Base-by-base conservation (phyloP, 2,113 vertebrate genomes). In the Apodemus sylvaticus region DNA sequence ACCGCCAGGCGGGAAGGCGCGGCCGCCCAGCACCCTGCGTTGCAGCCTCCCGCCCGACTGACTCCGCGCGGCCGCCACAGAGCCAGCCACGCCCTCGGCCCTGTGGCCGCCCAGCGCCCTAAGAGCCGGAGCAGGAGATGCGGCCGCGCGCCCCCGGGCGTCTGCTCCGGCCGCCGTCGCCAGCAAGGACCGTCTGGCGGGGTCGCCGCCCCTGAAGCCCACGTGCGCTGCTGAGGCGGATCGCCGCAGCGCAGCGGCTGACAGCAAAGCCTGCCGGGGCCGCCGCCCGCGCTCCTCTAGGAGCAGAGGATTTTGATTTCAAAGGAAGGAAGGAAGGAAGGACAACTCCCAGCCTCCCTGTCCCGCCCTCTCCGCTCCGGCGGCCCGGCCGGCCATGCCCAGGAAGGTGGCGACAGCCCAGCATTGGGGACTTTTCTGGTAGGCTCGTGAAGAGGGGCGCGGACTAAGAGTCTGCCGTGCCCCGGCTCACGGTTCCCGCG, bases 51-150 rank as follows among this genome's bases (percentile, higher is more conserved):
- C 86, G 86, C 86, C 86, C 86, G 48, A 71, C 86, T 73, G 86
- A 88, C 86, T 88, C 68, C 48, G 94, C 94, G 93, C 85, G 95
- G 96, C 93, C 76, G 70, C 95, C n/a, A 70, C 87, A 74, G 60
- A 68, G 62, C 70, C 79, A 71, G 86, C 98, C 98, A 98, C 98
- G 98, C 98, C 98, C 98, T 97, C 98, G 34, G 97, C 97, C 71
- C 87, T 12, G 95, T 96, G 55, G 78, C 87, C 60, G 93, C 95
- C 85, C 29, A 86, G 96, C 96, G 48, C 95, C 98, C 98, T 93
- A 92, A 92, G 92, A 86, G 91, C 95, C 1, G 26, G 42, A 83
- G 93, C 88, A 5, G 94, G 97, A 95, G 97, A 97, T 97, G 98
- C 87, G 81, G 94, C 88, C 36, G 86, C 89, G 92, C 78, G 88